These are phyloP conservation scores for Chanos chanos DNA, from an alignment of 2,797 vertebrate genomes.

Conservation along the genomic window DNA sequence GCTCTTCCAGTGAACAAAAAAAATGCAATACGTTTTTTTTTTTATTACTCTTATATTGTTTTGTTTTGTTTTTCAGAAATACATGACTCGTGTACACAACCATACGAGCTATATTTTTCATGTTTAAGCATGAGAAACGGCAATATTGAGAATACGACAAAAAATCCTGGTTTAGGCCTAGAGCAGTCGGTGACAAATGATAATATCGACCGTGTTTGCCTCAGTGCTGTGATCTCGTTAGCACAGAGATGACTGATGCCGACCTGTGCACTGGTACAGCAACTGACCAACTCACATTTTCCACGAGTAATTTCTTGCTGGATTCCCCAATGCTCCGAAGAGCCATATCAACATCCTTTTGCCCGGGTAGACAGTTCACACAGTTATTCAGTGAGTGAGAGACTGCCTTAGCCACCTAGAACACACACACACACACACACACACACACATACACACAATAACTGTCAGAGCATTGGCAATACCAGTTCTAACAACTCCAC, in stretches of 20 bases:
- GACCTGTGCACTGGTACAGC: not conserved
- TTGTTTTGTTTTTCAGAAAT: too few relatives aligned
- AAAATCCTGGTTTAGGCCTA: too few relatives aligned
- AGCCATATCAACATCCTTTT: slow-evolving; percentile 98
- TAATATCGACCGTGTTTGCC: too few relatives aligned
- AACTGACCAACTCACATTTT: slow-evolving; percentile 75
- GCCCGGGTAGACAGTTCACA: slow-evolving; percentile 96
- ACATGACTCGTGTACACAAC: too few relatives aligned
- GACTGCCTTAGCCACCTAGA: slow-evolving; percentile 95
- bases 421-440: slow-evolving; percentile 14
- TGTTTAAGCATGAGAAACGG: too few relatives aligned
- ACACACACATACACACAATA: not conserved
- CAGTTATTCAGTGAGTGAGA: slow-evolving; percentile 98
- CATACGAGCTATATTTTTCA: not conserved
- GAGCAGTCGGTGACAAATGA: too few relatives aligned
- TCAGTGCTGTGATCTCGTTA: too few relatives aligned
- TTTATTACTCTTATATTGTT: too few relatives aligned
- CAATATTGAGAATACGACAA: too few relatives aligned
- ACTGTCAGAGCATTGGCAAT: slow-evolving; percentile 42
- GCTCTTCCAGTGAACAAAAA: too few relatives aligned
- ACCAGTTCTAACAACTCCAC: slow-evolving; percentile 51
- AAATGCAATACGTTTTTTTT: too few relatives aligned
- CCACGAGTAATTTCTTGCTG: slow-evolving; percentile 96
- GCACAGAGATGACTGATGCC: not conserved
- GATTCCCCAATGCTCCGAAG: slow-evolving; percentile 96